Evolutionary conservation across 2,797 vertebrate genomes (phyloP).

Genomic region (Eupleurogrammus muticus): DNA sequence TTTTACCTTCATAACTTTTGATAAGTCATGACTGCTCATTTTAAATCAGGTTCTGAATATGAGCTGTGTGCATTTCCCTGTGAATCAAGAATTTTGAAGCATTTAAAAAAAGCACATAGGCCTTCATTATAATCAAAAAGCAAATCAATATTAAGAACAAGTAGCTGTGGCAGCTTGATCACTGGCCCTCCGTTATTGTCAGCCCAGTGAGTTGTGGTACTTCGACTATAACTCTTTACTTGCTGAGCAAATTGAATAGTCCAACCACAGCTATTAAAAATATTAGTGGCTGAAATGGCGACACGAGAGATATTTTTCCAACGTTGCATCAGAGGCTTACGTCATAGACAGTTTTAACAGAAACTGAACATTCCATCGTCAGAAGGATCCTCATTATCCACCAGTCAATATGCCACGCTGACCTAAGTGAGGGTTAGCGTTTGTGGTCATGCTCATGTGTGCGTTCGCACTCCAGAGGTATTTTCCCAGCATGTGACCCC

Average conservation of each 20-base stretch:
- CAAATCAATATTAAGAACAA: not conserved
- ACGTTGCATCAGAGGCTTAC: not conserved
- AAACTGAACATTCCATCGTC: not conserved
- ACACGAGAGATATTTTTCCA: not conserved
- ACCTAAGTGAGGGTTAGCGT: not conserved
- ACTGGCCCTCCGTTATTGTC: not conserved
- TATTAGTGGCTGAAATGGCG: not conserved
- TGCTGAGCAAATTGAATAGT: not conserved
- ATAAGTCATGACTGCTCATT: too few species aligned
- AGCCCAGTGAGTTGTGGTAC: not conserved
- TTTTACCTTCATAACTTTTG: too few species aligned
- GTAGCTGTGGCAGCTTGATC: not conserved
- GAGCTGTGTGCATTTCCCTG: too few species aligned
- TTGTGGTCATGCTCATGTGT: not conserved
- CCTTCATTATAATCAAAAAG: not conserved
- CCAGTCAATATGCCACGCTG: conserved; percentile 5
- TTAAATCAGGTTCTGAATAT: too few species aligned
- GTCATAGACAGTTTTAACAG: not conserved
- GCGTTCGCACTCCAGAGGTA: conserved; percentile 9
- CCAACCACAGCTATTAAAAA: not conserved
- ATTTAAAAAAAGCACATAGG: too few species aligned
- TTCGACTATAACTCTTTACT: not conserved
- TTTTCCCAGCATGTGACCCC: conserved; percentile 56
- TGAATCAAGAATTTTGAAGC: too few species aligned
- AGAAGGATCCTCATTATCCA: not conserved